Base-by-base conservation (phyloP, 35 echinoderm and acorn worm genomes). In the Anneissia japonica region DNA sequence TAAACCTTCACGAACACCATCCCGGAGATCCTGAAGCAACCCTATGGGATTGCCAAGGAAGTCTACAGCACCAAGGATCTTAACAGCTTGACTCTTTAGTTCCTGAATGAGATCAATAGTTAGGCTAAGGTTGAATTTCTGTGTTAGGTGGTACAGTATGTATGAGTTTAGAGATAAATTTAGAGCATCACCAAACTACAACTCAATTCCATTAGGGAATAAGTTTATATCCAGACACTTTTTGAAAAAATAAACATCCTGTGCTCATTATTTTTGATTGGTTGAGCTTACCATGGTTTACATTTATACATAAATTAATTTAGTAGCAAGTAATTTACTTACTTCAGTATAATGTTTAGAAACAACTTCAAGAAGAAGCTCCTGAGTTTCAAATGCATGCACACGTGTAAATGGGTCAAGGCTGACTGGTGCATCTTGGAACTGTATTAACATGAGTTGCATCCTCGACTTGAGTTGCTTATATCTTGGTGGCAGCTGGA, bases 21-120 rank as follows among this genome's bases (percentile, higher is more conserved):
- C 95, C 73, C 86, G 81, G 21, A 94, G 79, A 45, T 98, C 95
- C 55, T 93, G 88, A 3, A 98, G 75, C 32, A 98, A 82, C 4
- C 95, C 95, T 3, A 98, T 91, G 0, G 95, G 95, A 41, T 98
- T 98, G 28, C 95, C 95, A 0, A 98, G 78, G 86, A 98, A 98
- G 46, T 98, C 95, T 34, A 98, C 86, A n/a, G 95, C 79, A 30
- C 95, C 95, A 13, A 98, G 84, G 30, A 98, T 93, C 88, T 98
- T 98, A 26, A 93, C 85, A 40, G 95, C 95, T 75, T 98, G 95
- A 55, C 95, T 93, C 41, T 92, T 93, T n/a, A 98, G 46, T 84
- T 98, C 95, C 92, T 97, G 35, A 32, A n/a, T 28, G 36, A 41
- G 9, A 77, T 32, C 23, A 9, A 77, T 77, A 32, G 0, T 35